phyloP scores from a whole-genome alignment of 2,797 vertebrate genomes.

The Rallus crepitans region DNA sequence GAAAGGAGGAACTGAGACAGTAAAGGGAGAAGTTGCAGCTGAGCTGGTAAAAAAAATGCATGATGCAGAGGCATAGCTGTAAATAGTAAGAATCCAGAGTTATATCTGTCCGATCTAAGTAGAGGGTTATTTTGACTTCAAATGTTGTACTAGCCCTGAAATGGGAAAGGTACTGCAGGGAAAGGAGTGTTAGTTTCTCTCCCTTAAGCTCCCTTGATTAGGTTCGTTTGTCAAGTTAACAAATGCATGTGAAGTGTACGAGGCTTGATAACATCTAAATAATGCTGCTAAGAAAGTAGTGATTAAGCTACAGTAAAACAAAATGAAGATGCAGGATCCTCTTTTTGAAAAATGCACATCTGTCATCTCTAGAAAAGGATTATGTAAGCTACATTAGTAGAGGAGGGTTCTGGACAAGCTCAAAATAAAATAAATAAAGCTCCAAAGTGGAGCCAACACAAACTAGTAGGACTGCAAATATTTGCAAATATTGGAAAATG shows the following conservation, averaged over 20 bases:
- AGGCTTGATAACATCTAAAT: constrained; percentile 31
- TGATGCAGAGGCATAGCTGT: not conserved
- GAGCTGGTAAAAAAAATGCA: not conserved
- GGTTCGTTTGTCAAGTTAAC: constrained; percentile 39
- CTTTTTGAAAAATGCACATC: constrained; percentile 56
- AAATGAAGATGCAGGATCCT: constrained; percentile 16
- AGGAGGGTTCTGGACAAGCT: not conserved
- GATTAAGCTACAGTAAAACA: constrained; percentile 45
- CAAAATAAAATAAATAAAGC: constrained; percentile 47
- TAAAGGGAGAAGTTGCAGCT: constrained; percentile 35
- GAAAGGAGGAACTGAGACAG: constrained; percentile 47
- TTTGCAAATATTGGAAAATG: not conserved
- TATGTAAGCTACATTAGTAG: constrained; percentile 23
- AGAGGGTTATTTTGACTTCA: not conserved
- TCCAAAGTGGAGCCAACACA: not conserved
- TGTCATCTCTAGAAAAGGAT: constrained; percentile 47
- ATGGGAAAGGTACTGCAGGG: not conserved
- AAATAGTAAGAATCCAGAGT: constrained; percentile 3
- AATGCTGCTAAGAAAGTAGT: constrained; percentile 46
- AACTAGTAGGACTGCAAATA: constrained; percentile 2
- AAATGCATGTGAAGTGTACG: not conserved
- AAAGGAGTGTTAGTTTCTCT: not conserved
- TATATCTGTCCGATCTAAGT: not conserved
- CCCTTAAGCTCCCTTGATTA: not conserved
- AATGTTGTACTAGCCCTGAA: not conserved